phyloP scores from a whole-genome alignment of 2,888 invertebrate genomes.

The Lumbricus terrestris region DNA sequence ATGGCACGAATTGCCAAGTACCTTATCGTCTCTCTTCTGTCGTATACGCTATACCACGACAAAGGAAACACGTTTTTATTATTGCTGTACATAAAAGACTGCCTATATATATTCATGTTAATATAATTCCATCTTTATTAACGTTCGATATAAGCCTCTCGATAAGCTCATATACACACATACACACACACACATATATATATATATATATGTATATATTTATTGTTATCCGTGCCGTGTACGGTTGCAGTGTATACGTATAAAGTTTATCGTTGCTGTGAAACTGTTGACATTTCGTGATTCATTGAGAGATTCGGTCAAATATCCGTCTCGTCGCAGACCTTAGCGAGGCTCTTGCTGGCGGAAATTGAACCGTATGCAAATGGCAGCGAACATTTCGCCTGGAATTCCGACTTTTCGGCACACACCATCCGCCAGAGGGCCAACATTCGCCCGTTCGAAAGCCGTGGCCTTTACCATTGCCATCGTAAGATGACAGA shows the following conservation, averaged over 20 bases:
- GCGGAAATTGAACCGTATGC: slow-evolving; percentile 3
- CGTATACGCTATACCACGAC: not conserved
- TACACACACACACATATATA: no score
- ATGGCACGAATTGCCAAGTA: not conserved
- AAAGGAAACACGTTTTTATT: not conserved
- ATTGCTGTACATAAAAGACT: not conserved
- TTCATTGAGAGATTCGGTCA: not conserved
- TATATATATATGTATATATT: not conserved
- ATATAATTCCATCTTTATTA: not conserved
- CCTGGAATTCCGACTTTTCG: not conserved
- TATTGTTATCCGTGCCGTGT: not conserved
- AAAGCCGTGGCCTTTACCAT: not conserved
- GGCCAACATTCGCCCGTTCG: not conserved
- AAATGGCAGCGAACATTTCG: not conserved
- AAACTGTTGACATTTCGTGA: slow-evolving; percentile 3
- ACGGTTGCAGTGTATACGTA: not conserved
- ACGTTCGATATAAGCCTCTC: not conserved
- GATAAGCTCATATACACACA: not conserved
- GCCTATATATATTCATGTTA: not conserved
- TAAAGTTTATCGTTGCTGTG: slow-evolving; percentile 3
- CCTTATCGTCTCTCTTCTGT: not conserved
- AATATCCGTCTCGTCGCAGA: not conserved
- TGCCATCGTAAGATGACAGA: not conserved
- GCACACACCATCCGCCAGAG: not conserved
- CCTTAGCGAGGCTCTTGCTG: slow-evolving; percentile 3